Conservation (phyloP, 2,113 vertebrate genomes). For the Psilopogon haemacephalus region DNA sequence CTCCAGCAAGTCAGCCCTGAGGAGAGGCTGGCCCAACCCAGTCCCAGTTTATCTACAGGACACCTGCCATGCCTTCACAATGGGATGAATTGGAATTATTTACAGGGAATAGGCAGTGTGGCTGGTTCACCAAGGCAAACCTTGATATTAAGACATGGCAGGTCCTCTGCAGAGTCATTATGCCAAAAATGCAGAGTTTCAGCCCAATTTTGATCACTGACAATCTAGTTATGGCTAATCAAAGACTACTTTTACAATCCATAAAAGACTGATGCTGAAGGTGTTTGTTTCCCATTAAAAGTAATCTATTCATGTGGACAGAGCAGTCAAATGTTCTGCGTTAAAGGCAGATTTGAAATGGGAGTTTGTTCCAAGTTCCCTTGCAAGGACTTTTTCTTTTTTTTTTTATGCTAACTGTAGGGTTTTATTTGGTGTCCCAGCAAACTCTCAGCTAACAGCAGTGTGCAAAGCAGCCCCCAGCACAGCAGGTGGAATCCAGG, state of each 20-base stretch:
- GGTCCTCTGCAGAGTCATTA: background rate
- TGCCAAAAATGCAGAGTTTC: background rate
- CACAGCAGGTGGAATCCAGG: background rate
- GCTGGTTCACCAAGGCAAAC: background rate
- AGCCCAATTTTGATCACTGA: background rate
- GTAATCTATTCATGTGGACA: background rate
- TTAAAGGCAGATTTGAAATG: background rate
- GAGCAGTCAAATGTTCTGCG: background rate
- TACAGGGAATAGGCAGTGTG: background rate
- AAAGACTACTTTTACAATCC: background rate
- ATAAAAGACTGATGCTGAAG: background rate
- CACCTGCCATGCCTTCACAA: background rate
- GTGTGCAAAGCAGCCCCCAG: background rate
- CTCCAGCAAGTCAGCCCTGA: too few relatives aligned
- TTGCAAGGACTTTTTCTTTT: background rate
- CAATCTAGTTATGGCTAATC: background rate
- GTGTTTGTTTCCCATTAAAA: background rate
- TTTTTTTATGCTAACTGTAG: background rate
- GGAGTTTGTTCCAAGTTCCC: background rate
- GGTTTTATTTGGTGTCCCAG: background rate
- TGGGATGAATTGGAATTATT: background rate
- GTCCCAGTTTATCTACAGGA: background rate
- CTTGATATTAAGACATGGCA: background rate
- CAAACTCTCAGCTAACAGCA: background rate
- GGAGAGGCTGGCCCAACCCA: background rate